Percentiles rank a stretch among this genome's conserved stretches.
Conservation (phyloP, 2,113 vertebrate species). For the Struthio camelus region DNA sequence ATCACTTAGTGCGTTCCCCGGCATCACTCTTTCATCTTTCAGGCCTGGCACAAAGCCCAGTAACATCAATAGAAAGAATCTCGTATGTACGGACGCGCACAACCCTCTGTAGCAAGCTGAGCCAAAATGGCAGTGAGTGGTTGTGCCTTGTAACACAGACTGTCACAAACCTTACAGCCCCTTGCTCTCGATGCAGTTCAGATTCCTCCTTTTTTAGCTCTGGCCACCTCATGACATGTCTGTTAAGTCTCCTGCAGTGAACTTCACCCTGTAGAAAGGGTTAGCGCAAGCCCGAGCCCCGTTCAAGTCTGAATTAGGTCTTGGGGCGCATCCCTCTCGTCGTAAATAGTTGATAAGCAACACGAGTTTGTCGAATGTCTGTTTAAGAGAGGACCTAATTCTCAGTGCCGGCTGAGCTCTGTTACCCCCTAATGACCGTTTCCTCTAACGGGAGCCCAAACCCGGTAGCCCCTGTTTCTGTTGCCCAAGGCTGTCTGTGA, state of each 20-base stretch:
- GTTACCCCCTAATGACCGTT: neutral
- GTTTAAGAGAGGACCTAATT: neutral
- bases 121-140: neutral
- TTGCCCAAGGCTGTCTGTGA: neutral
- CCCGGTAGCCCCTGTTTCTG: neutral
- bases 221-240: neutral
- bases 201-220: neutral
- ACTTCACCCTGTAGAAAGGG: neutral
- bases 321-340: neutral
- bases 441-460: neutral
- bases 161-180: neutral
- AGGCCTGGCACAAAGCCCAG: neutral
- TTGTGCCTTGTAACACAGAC: fast-evolving
- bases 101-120: neutral
- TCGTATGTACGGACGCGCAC: neutral
- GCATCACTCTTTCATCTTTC: neutral
- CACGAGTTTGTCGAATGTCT: neutral
- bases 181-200: neutral
- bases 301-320: neutral
- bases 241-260: neutral
- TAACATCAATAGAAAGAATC: neutral
- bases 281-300: neutral
- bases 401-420: neutral
- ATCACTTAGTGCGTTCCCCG: neutral
- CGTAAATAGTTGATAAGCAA: neutral